phyloP scores from a whole-genome alignment of 2,797 vertebrate genomes.

The Petrocephalus sullivani region DNA sequence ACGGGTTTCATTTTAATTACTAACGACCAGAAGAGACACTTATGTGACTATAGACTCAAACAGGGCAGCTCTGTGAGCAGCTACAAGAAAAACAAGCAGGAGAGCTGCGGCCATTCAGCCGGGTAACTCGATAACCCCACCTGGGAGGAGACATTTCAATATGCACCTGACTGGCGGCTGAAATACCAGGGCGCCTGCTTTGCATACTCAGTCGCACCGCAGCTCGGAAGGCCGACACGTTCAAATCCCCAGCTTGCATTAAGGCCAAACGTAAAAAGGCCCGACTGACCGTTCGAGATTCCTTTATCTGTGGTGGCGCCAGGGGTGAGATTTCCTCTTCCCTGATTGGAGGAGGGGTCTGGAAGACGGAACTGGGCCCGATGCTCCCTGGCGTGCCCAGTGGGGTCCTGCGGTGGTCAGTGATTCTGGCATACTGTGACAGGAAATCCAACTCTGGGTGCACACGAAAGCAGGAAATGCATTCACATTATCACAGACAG shows the following conservation, averaged over 20 bases:
- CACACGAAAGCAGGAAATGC: background rate
- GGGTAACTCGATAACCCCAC: background rate
- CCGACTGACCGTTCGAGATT: background rate
- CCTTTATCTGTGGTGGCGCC: constrained; percentile 35
- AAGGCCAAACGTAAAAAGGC: background rate
- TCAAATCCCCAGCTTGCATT: background rate
- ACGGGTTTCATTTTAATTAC: background rate
- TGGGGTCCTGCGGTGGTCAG: constrained; percentile 66
- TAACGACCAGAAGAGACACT: background rate
- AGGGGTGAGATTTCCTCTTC: constrained; percentile 66
- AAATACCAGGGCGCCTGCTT: background rate
- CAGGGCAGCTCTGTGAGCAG: background rate
- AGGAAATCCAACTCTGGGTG: constrained; percentile 67
- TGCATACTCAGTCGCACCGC: background rate
- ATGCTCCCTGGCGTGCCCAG: constrained; percentile 56
- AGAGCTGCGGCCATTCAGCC: background rate
- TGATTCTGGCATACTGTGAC: constrained; percentile 54
- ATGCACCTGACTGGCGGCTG: background rate
- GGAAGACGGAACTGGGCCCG: constrained; percentile 66
- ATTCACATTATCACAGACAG: background rate
- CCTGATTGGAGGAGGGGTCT: constrained; percentile 66
- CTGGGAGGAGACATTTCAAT: background rate
- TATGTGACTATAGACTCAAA: background rate
- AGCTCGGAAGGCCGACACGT: background rate
- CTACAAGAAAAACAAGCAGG: background rate